Evolutionary conservation across 2,797 vertebrate genomes (phyloP).

Genomic region (Ambastaia sidthimunki): DNA sequence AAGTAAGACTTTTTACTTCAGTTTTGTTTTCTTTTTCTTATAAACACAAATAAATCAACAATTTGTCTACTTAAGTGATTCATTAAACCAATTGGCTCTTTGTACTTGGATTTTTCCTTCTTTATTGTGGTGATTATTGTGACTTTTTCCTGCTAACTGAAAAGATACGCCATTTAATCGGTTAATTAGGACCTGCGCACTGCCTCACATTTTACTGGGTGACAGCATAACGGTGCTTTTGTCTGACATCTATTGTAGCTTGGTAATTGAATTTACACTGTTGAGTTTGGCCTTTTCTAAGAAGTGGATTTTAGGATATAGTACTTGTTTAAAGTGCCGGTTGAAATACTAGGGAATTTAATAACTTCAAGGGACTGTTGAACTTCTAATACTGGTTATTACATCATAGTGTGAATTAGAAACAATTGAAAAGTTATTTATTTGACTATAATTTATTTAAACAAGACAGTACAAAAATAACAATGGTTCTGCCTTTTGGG

Average conservation of each 20-base stretch:
- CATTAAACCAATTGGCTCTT: not conserved
- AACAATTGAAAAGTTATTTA: not conserved
- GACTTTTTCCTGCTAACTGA: not conserved
- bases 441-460: too few relatives aligned
- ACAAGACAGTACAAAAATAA: too few relatives aligned
- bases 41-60: too few relatives aligned
- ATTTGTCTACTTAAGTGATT: not conserved
- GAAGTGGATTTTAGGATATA: not conserved
- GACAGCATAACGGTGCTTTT: constrained; percentile 2
- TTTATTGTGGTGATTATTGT: not conserved
- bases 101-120: not conserved
- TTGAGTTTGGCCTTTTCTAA: not conserved
- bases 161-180: not conserved
- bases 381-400: not conserved
- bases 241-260: constrained; percentile 6
- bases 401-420: not conserved
- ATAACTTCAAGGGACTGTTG: not conserved
- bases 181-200: not conserved
- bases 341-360: constrained; percentile 3
- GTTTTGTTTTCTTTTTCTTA: too few relatives aligned
- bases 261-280: not conserved
- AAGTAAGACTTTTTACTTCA: not conserved
- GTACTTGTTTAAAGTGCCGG: not conserved
- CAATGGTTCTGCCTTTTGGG: too few relatives aligned
- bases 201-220: constrained; percentile 10